These are phyloP conservation scores for Hypocryptadius cinnamomeus DNA, from an alignment of 2,113 vertebrate species.

Conservation along the genomic window DNA sequence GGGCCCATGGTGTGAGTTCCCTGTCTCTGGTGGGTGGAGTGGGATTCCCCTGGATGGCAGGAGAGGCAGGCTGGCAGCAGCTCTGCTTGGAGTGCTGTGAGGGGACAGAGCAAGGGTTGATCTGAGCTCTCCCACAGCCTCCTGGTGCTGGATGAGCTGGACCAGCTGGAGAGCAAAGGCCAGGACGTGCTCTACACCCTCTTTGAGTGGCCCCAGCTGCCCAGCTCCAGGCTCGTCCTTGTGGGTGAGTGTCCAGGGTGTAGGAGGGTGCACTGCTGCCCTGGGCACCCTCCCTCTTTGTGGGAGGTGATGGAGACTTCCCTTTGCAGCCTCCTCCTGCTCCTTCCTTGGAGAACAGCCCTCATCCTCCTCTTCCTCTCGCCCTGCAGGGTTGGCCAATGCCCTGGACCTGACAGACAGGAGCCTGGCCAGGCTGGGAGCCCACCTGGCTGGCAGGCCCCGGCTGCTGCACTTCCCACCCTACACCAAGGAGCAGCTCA, in stretches of 20 bases:
- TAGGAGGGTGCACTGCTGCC: background rate
- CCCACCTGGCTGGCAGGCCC: constrained; percentile 74
- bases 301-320: background rate
- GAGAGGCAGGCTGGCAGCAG: background rate
- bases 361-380: background rate
- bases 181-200: constrained; percentile 95
- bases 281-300: background rate
- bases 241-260: constrained; percentile 73
- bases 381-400: constrained; percentile 82
- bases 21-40: accelerated
- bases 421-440: constrained; percentile 77
- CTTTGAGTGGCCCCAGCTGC: constrained; percentile 88
- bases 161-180: constrained; percentile 91
- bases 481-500: constrained; percentile 85
- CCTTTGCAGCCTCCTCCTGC: background rate
- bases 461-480: constrained; percentile 85
- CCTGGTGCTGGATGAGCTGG: constrained; percentile 92
- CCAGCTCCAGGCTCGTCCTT: constrained; percentile 80
- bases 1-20: constrained; percentile 85
- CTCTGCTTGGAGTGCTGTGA: background rate
- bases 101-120: background rate
- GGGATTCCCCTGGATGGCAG: background rate
- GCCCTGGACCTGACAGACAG: constrained; percentile 91
- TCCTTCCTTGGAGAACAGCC: too few species aligned
- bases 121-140: constrained; percentile 66